phyloP scores from a whole-genome alignment of 1,140 invertebrate genomes.

The Bradysia coprophila region DNA sequence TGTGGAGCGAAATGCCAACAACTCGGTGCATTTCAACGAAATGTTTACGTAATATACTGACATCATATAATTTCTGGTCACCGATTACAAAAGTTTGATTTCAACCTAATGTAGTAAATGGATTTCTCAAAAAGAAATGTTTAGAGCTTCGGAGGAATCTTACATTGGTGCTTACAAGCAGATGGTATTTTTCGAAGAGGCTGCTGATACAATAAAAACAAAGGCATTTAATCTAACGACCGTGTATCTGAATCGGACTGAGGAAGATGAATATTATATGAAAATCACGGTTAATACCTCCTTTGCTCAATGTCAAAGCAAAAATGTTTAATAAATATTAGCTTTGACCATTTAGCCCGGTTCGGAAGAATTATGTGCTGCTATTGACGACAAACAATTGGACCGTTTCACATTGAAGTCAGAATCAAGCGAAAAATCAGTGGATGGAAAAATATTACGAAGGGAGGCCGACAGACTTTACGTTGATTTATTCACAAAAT shows the following conservation, averaged over 20 bases:
- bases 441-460: background rate
- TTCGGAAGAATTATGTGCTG: background rate
- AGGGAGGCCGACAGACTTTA: background rate
- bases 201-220: background rate
- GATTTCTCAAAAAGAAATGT: no score
- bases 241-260: background rate
- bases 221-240: background rate
- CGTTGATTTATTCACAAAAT: background rate
- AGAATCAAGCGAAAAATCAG: background rate
- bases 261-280: background rate
- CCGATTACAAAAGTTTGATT: background rate
- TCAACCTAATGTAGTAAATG: background rate
- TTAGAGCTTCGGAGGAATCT: no score
- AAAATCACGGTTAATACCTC: background rate
- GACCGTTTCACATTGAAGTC: background rate
- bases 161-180: conserved; percentile 10
- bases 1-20: no score
- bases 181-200: conserved; percentile 8
- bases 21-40: no score
- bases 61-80: no score
- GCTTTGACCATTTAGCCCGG: background rate
- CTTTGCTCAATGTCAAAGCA: no score
- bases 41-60: no score
- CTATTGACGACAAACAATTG: background rate
- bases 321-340: background rate